Percentiles rank a stretch among this genome's conserved stretches.
Conservation (phyloP, 2,888 invertebrate species). For the Glaucopsyche alexis region DNA sequence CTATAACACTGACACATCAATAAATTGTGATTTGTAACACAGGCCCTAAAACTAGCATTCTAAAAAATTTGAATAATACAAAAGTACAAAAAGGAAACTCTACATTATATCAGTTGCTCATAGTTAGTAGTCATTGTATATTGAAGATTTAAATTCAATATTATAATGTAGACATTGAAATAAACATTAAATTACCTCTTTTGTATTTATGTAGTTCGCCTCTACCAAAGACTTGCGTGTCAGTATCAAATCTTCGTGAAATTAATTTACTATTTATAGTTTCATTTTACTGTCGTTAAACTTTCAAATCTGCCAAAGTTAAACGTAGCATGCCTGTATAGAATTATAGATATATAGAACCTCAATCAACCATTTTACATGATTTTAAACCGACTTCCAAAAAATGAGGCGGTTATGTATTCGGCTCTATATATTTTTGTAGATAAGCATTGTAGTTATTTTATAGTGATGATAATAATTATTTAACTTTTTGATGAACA, state of each 20-base stretch:
- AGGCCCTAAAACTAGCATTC: no score
- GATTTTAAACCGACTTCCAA: no score
- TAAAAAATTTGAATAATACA: no score
- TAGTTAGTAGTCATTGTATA: background rate
- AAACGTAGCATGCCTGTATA: background rate
- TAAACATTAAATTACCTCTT: background rate
- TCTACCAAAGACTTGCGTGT: conserved; percentile 54
- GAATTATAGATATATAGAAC: background rate
- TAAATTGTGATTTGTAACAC: no score
- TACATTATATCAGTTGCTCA: background rate
- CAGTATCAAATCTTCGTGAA: conserved; percentile 51
- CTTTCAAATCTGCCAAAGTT: conserved; percentile 61
- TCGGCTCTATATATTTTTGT: no score
- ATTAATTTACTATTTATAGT: conserved; percentile 40
- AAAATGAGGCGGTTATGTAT: no score
- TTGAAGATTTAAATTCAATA: background rate
- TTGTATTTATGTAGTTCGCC: conserved; percentile 41
- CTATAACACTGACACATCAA: no score
- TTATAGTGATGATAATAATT: no score
- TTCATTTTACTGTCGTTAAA: conserved; percentile 68
- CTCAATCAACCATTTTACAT: background rate
- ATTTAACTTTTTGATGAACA: no score
- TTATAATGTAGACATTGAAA: background rate
- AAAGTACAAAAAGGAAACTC: background rate
- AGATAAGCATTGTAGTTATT: no score